Evolutionary conservation across 1,140 invertebrate genomes (phyloP).

Genomic region (Metaphire vulgaris): DNA sequence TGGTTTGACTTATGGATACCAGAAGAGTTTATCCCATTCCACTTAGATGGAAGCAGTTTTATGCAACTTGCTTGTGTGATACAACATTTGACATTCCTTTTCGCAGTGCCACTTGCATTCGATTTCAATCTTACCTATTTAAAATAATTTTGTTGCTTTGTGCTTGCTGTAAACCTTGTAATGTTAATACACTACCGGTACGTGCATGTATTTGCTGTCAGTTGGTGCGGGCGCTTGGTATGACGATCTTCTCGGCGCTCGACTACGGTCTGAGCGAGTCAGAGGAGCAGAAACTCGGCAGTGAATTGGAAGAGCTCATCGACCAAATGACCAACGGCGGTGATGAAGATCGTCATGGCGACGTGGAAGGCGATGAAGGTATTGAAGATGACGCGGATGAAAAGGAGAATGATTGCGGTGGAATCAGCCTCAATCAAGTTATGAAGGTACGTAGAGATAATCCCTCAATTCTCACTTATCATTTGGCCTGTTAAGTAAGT

Average conservation of each 20-base stretch:
- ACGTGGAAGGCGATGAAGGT: constrained; percentile 40
- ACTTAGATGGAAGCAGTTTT: too few species aligned
- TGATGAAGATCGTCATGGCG: constrained; percentile 36
- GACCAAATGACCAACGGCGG: constrained; percentile 64
- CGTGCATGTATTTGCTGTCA: constrained; percentile 56
- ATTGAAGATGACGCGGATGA: constrained; percentile 38
- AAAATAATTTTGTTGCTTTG: too few species aligned
- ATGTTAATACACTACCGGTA: too few species aligned
- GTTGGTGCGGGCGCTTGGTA: constrained; percentile 71
- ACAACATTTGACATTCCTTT: too few species aligned
- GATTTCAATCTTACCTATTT: too few species aligned
- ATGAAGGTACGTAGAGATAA: constrained; percentile 42
- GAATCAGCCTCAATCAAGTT: constrained; percentile 43
- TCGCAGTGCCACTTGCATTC: too few species aligned
- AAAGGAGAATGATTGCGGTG: constrained; percentile 28
- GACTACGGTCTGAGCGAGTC: constrained; percentile 74
- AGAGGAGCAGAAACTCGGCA: constrained; percentile 75
- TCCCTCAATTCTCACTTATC: too few species aligned
- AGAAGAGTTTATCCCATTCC: too few species aligned
- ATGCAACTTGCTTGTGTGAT: too few species aligned
- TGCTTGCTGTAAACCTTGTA: too few species aligned
- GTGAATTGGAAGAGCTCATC: constrained; percentile 75
- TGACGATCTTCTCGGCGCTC: constrained; percentile 76
- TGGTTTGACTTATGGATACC: too few species aligned
- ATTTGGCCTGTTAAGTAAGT: too few species aligned